A percentile compares a stretch with the other conserved stretches of the same genome.
These are phyloP conservation scores for Leptopilina drosophilae DNA, from an alignment of 2,888 invertebrate genomes.

Conservation along the genomic window DNA sequence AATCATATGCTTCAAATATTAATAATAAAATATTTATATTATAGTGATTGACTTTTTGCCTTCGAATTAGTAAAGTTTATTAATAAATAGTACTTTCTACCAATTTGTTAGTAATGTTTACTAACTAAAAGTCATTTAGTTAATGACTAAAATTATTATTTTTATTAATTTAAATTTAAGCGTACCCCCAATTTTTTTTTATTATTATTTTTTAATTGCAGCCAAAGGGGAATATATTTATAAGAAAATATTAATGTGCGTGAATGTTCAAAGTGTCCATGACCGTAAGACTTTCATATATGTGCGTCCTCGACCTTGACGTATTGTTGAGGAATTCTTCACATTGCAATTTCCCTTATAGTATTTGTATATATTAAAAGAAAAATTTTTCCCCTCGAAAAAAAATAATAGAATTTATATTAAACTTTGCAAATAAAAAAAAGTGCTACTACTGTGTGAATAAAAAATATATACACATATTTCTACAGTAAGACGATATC, in stretches of 20 bases:
- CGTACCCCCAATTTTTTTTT: too few species aligned
- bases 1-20: too few species aligned
- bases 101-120: too few species aligned
- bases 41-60: too few species aligned
- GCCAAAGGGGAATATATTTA: slow-evolving; percentile 40
- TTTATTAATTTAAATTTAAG: too few species aligned
- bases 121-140: too few species aligned
- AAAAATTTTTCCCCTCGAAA: not conserved
- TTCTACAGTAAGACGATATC: slow-evolving; percentile 38
- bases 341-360: slow-evolving; percentile 51
- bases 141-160: too few species aligned
- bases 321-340: slow-evolving; percentile 60
- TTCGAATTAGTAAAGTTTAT: too few species aligned
- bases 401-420: not conserved
- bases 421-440: not conserved
- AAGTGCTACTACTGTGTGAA: not conserved
- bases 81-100: too few species aligned
- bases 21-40: too few species aligned
- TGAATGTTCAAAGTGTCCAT: slow-evolving; percentile 51
- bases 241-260: slow-evolving; percentile 55
- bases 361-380: not conserved
- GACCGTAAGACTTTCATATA: slow-evolving; percentile 47
- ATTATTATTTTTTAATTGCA: too few species aligned
- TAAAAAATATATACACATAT: not conserved
- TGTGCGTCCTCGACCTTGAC: slow-evolving; percentile 64